Evolutionary conservation across 2,888 invertebrate genomes (phyloP), one percentile per base, ranked within the genome.

Genomic region (Lasiommata megera): DNA sequence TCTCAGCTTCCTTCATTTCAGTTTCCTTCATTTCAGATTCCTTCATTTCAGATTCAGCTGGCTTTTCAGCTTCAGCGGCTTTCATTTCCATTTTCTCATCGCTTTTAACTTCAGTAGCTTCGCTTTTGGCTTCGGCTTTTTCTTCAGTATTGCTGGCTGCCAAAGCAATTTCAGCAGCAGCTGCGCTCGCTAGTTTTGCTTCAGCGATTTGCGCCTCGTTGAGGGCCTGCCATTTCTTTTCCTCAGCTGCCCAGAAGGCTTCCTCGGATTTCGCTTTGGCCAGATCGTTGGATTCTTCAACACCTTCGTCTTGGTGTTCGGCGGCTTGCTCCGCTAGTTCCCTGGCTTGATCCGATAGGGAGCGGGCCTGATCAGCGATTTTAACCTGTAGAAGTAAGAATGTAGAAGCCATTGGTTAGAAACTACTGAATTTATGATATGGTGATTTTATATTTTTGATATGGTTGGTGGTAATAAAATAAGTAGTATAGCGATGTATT

Each of bases 151-250:
- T n/a, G n/a, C n/a, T n/a, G 17, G 40, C 41, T 11, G 9, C 34
- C 1, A 11, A 11, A 3, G 12, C 14, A 3, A 14, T 14, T 14
- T 37, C 80, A 0, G 88, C 85, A 0, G 80, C 59, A 5, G 75
- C 72, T 0, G 82, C 88, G 6, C 34, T 34, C 11, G 85, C 84
- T 1, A 82, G 52, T 34, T 81, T 76, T 11, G 89, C 88, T 52
- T 82, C 77, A 16, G 82, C 82, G 0, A 83, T 79, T 58, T 83
- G 80, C 1, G 79, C 55, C 6, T 85, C 85, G 52, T 84, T 82
- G 0, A 86, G 46, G 0, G 81, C 80, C 60, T 88, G 88, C 86
- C 87, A 88, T 74, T 88, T 86, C 70, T 79, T 77, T 8, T 89
- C 89, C 51, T 89, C 85, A 0, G 65, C 72, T 0, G 77, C 71